These are phyloP conservation scores for Matsumyia berberina DNA, from an alignment of 2,888 invertebrate species.

Conservation along the genomic window DNA sequence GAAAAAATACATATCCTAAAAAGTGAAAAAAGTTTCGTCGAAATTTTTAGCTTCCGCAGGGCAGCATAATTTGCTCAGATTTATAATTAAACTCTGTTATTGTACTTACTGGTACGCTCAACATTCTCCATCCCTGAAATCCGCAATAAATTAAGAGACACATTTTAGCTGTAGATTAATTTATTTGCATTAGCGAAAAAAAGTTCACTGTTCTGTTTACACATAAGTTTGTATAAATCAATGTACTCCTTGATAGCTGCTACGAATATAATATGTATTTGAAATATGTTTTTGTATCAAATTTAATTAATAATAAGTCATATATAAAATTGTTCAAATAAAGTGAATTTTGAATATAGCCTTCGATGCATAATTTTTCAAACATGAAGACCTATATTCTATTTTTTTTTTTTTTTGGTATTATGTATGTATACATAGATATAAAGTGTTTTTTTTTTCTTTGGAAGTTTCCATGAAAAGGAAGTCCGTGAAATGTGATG, in stretches of 20 bases:
- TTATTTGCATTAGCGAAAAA: slow-evolving; percentile 65
- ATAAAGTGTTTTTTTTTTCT: slow-evolving; percentile 2
- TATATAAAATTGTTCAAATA: slow-evolving; percentile 61
- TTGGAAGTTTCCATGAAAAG: slow-evolving; percentile 47
- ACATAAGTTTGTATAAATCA: slow-evolving; percentile 38
- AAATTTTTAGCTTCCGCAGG: too few relatives aligned
- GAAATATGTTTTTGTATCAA: slow-evolving; percentile 62
- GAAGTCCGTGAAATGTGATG: slow-evolving; percentile 37
- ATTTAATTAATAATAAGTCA: slow-evolving; percentile 54
- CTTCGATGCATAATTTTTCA: slow-evolving; percentile 13
- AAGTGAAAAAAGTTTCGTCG: too few relatives aligned
- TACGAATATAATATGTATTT: slow-evolving; percentile 32
- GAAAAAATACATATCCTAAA: too few relatives aligned
- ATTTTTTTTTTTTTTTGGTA: slow-evolving; percentile 1
- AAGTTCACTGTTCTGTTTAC: slow-evolving; percentile 26
- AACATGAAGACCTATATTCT: slow-evolving; percentile 14
- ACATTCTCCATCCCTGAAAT: neutral
- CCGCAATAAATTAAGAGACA: neutral
- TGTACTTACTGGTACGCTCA: neutral
- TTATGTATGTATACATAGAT: slow-evolving; percentile 7
- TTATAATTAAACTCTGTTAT: too few relatives aligned
- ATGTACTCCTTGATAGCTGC: slow-evolving; percentile 24
- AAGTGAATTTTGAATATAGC: slow-evolving; percentile 12
- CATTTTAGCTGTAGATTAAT: slow-evolving; percentile 22
- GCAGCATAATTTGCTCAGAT: too few relatives aligned